Evolutionary conservation across 1,140 invertebrate genomes (phyloP).

Genomic region (Sycophila sp.): DNA sequence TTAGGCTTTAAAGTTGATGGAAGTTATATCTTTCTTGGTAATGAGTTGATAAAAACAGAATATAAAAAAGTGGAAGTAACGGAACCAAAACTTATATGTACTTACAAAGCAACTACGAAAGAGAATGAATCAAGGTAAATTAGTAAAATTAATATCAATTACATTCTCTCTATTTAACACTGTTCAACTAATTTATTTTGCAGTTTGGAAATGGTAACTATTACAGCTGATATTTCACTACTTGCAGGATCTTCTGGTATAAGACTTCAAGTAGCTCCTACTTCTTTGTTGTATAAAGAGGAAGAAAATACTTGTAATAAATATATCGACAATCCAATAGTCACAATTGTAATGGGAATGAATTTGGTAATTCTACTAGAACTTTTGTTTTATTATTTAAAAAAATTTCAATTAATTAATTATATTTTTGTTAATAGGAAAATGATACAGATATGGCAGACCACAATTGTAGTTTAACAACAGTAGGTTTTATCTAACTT

Average conservation of each 20-base stretch:
- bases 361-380: slow-evolving; percentile 1
- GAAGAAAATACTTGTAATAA: slow-evolving; percentile 41
- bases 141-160: background rate
- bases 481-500: slow-evolving; percentile 17
- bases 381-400: background rate
- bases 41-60: slow-evolving; percentile 39
- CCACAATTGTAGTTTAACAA: slow-evolving; percentile 37
- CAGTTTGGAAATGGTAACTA: slow-evolving; percentile 41
- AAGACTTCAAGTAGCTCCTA: slow-evolving; percentile 38
- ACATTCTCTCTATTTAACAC: background rate
- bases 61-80: slow-evolving; percentile 39
- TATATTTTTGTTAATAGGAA: background rate
- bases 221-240: slow-evolving; percentile 42
- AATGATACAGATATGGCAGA: slow-evolving; percentile 1
- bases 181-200: slow-evolving; percentile 1
- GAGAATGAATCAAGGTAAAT: slow-evolving; percentile 30
- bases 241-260: slow-evolving; percentile 37
- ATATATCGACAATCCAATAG: slow-evolving; percentile 27
- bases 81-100: slow-evolving; percentile 40
- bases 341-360: background rate
- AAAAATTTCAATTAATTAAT: background rate
- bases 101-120: slow-evolving; percentile 35
- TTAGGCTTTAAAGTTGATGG: slow-evolving; percentile 40
- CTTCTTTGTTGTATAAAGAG: slow-evolving; percentile 33
- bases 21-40: slow-evolving; percentile 29